Conservation (phyloP, 2,888 invertebrate species). For the Orthosia gothica region DNA sequence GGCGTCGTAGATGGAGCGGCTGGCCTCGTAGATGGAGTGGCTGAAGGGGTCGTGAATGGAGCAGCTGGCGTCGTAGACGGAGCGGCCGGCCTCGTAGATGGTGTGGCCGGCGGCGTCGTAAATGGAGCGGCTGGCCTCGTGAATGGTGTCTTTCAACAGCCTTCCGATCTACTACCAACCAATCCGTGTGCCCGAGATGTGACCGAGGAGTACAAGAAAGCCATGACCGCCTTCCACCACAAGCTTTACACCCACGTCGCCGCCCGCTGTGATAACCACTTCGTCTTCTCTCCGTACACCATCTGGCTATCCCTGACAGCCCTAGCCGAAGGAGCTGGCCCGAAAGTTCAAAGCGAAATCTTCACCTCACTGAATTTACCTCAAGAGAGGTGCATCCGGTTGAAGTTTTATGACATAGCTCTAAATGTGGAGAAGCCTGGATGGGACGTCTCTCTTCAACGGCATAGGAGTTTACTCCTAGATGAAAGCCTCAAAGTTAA, state of each 20-base stretch:
- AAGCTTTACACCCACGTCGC: slow-evolving; percentile 53
- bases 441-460: slow-evolving; percentile 59
- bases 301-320: slow-evolving; percentile 72
- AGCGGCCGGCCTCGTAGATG: too few relatives aligned
- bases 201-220: slow-evolving; percentile 37
- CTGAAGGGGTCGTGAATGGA: too few relatives aligned
- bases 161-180: too few relatives aligned
- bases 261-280: slow-evolving; percentile 55
- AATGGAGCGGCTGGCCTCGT: too few relatives aligned
- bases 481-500: slow-evolving; percentile 58
- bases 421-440: slow-evolving; percentile 61
- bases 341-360: slow-evolving; percentile 49
- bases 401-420: slow-evolving; percentile 69
- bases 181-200: slow-evolving; percentile 39
- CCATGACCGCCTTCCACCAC: slow-evolving; percentile 38
- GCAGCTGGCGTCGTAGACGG: too few relatives aligned
- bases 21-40: too few relatives aligned
- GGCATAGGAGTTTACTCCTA: slow-evolving; percentile 59
- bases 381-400: slow-evolving; percentile 62
- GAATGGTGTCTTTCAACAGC: too few relatives aligned
- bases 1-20: too few relatives aligned
- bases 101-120: too few relatives aligned
- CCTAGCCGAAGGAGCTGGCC: slow-evolving; percentile 69
- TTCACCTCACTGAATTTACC: slow-evolving; percentile 66
- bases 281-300: slow-evolving; percentile 68